Evolutionary conservation across 2,113 vertebrate genomes (phyloP).

Genomic region (Plotosus lineatus): DNA sequence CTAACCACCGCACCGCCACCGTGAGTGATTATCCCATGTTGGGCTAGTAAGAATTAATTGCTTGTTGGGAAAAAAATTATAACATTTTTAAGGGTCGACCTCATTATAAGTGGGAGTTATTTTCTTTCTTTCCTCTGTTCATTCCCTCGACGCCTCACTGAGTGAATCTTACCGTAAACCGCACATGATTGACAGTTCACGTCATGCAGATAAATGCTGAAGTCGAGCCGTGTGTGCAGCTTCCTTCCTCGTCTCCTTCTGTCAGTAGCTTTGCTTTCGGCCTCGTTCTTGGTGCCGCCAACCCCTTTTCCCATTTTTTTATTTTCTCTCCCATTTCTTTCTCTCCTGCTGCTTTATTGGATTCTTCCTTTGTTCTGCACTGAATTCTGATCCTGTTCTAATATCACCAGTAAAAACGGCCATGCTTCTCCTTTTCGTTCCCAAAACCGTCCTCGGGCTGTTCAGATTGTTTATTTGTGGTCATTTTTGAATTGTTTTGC

Average conservation of each 20-base stretch:
- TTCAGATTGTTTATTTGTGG: background rate
- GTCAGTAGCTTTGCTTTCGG: conserved; percentile 55
- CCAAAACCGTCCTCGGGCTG: background rate
- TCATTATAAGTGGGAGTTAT: background rate
- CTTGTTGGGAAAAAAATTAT: too few species aligned
- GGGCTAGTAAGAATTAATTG: too few species aligned
- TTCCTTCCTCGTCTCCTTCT: conserved; percentile 35
- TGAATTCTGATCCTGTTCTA: background rate
- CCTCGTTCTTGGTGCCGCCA: background rate
- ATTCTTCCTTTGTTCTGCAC: background rate
- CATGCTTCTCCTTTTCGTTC: background rate
- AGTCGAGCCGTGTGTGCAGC: conserved; percentile 38
- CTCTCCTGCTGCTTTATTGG: conserved; percentile 17
- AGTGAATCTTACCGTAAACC: background rate
- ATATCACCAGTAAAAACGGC: background rate
- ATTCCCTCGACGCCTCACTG: background rate
- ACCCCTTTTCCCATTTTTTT: background rate
- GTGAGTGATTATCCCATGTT: too few species aligned
- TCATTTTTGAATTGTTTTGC: background rate
- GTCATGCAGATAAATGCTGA: conserved; percentile 54
- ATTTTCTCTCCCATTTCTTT: background rate
- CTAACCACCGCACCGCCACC: too few species aligned
- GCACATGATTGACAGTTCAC: background rate
- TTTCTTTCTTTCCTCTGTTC: conserved; percentile 1
- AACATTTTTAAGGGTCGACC: too few species aligned